A percentile compares a stretch with the other conserved stretches of the same genome.
These are phyloP conservation scores for Siniperca scherzeri DNA, from an alignment of 2,797 vertebrate species.

Conservation along the genomic window DNA sequence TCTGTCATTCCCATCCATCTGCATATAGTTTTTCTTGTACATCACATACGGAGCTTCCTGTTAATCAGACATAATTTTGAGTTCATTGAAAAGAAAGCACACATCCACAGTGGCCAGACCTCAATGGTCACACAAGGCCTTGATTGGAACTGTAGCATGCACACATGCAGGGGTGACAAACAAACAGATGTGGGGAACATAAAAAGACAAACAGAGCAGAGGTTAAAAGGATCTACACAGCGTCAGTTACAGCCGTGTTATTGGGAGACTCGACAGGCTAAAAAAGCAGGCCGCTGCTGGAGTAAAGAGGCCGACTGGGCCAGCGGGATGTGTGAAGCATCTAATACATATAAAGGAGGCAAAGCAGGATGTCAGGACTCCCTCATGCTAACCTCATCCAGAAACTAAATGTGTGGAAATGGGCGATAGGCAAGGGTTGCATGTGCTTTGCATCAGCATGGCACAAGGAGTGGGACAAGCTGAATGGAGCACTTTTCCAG, in stretches of 20 bases:
- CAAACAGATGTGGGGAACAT: constrained; percentile 39
- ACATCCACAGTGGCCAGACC: constrained; percentile 62
- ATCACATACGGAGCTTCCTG: constrained; percentile 99
- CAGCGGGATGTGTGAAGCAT: constrained; percentile 56
- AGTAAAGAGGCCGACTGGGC: constrained; percentile 47
- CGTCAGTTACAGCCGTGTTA: constrained; percentile 48
- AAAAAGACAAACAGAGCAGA: constrained; percentile 52
- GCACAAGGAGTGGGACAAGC: constrained; percentile 59
- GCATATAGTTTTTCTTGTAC: constrained; percentile 99
- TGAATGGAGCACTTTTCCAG: constrained; percentile 79
- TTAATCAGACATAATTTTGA: constrained; percentile 86
- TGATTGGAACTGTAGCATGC: constrained; percentile 63
- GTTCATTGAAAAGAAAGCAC: constrained; percentile 59
- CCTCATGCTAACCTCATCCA: constrained; percentile 68
- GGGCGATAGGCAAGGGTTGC: constrained; percentile 58
- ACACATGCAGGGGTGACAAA: constrained; percentile 61
- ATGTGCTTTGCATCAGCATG: constrained; percentile 71
- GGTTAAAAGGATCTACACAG: constrained; percentile 42
- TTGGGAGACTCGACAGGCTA: constrained; percentile 32
- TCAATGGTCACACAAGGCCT: constrained; percentile 58
- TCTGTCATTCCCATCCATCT: constrained; percentile 97
- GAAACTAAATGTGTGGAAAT: constrained; percentile 56
- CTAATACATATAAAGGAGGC: constrained; percentile 57
- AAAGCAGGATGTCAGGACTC: constrained; percentile 58
- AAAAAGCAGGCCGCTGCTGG: constrained; percentile 60